Evolutionary conservation across 2,888 invertebrate genomes (phyloP), one percentile per base, ranked within the genome.

Genomic region (Perizoma affinitatum): DNA sequence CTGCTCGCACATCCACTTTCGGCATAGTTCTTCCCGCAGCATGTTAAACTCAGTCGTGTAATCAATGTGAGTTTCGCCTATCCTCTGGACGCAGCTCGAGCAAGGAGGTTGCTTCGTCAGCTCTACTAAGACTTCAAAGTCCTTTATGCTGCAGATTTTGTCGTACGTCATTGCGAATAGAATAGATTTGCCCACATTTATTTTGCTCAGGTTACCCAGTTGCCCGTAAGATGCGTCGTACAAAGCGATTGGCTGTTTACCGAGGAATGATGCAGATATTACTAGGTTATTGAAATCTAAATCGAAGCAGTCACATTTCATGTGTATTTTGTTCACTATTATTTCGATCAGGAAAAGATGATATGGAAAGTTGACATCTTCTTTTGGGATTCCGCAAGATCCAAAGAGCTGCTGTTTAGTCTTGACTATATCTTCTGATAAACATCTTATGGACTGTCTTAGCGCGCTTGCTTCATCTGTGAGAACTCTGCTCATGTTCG

Each of bases 241-340:
- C 50, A 92, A 70, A 44, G 84, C 71, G 55, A 92, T 84, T 0
- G 90, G 91, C 56, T 72, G 79, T 70, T 91, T 92, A 4, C 88
- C 90, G 48, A 92, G 75, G 73, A 91, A 92, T 36, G 76, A 72
- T 35, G 89, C 90, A 9, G 86, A 76, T 63, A 92, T 90, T 4
- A 90, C 84, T 54, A 92, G 79, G 72, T 90, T 90, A 61, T 88
- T 88, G 58, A 76, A 84, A 70, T 88, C 87, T 44, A 90, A 73
- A 62, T 90, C 87, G 64, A 91, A 91, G 72, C 91, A 91, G 68
- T 92, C 91, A 68, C 91, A 92, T 64, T 91, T 92, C 91, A 91
- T 91, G 63, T 88, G 83, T 59, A 92, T 91, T 79, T 87, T 91
- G 71, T 91, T 92, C 42, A 92, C 78, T 43, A 92, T 84, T 42